Evolutionary conservation across 2,113 vertebrate genomes (phyloP).

Genomic region (Triplophysa dalaica): DNA sequence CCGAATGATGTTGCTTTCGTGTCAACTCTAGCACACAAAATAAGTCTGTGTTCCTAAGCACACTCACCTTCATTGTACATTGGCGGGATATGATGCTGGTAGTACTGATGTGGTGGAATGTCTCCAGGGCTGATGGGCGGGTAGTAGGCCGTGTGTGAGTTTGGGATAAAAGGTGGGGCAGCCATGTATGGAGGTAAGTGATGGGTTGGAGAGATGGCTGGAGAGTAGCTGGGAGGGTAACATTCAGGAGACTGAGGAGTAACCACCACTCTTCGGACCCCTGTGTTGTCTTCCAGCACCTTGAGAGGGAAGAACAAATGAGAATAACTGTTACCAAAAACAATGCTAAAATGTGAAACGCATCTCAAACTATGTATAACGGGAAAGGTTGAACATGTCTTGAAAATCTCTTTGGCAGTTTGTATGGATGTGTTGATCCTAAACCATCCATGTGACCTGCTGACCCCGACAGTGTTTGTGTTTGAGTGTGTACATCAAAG

Average conservation of each 20-base stretch:
- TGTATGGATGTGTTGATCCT: background rate
- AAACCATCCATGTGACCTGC: slow-evolving; percentile 19
- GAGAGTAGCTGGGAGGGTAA: slow-evolving; percentile 93
- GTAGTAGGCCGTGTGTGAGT: slow-evolving; percentile 91
- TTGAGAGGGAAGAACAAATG: slow-evolving; percentile 57
- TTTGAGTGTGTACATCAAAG: background rate
- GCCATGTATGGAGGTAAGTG: slow-evolving; percentile 91
- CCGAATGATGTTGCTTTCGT: background rate
- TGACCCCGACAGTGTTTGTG: slow-evolving; percentile 11
- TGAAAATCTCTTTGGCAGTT: background rate
- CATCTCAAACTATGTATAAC: background rate
- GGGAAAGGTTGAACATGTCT: background rate
- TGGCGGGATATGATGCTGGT: slow-evolving; percentile 91
- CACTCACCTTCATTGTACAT: slow-evolving; percentile 92
- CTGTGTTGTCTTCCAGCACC: slow-evolving; percentile 96
- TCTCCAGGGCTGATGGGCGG: slow-evolving; percentile 94
- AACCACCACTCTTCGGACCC: slow-evolving; percentile 94
- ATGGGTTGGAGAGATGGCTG: slow-evolving; percentile 92
- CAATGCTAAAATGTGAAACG: no score
- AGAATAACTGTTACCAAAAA: background rate
- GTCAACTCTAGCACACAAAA: background rate
- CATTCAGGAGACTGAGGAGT: slow-evolving; percentile 96
- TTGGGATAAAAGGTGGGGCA: slow-evolving; percentile 93
- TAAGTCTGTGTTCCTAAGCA: background rate
- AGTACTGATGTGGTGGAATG: slow-evolving; percentile 89